Conservation (phyloP, 2,113 vertebrate genomes). For the Sphyrna mokarran region DNA sequence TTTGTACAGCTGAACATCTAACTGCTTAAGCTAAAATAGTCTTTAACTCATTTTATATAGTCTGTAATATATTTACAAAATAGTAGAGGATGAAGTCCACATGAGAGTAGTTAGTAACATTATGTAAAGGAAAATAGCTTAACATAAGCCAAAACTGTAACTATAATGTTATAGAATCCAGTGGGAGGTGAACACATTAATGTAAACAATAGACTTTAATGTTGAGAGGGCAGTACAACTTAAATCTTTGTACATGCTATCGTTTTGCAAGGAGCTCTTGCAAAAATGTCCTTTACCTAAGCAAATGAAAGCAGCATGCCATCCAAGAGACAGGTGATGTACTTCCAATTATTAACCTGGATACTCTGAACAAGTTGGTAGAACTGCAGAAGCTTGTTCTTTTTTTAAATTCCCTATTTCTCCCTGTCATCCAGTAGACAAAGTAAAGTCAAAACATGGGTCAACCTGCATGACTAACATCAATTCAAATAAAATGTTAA, state of each 20-base stretch:
- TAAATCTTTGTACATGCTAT: too few species aligned
- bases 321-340: background rate
- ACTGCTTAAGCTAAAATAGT: background rate
- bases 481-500: background rate
- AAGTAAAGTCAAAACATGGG: too few species aligned
- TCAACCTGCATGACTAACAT: background rate
- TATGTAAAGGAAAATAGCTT: background rate
- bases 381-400: background rate
- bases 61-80: too few species aligned
- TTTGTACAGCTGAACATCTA: background rate
- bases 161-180: background rate
- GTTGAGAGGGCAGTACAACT: background rate
- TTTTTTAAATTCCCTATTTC: background rate
- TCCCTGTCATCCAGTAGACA: background rate
- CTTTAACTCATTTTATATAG: background rate
- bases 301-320: background rate
- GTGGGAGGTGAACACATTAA: background rate
- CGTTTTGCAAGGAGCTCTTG: background rate
- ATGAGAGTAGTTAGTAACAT: background rate
- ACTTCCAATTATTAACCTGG: background rate
- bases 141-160: background rate
- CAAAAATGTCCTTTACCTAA: background rate
- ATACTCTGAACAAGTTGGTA: background rate
- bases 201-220: background rate
- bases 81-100: too few species aligned